These are phyloP conservation scores for Ametastegia equiseti DNA, from an alignment of 2,888 invertebrate species.

Conservation along the genomic window DNA sequence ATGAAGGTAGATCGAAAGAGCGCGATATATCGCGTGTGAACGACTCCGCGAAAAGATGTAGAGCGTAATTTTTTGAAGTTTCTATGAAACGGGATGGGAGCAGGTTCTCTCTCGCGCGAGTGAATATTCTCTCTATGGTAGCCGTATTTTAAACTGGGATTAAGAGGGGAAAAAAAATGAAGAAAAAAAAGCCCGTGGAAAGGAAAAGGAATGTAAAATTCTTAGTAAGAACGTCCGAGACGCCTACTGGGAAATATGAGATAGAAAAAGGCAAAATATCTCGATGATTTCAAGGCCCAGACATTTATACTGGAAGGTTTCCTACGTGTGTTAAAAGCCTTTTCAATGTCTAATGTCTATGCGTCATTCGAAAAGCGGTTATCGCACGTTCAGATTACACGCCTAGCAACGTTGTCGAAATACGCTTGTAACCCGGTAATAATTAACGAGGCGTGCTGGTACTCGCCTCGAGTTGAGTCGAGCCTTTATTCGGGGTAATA, in stretches of 20 bases:
- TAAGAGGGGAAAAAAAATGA: background rate
- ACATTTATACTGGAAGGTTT: conserved; percentile 64
- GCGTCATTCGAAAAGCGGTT: conserved; percentile 62
- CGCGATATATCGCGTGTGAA: conserved; percentile 24
- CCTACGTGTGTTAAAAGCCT: conserved; percentile 65
- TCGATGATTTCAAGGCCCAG: conserved; percentile 61
- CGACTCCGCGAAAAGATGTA: conserved; percentile 25
- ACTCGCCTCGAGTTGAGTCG: too few species aligned
- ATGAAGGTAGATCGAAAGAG: background rate
- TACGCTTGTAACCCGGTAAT: background rate
- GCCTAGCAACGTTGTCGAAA: conserved; percentile 68
- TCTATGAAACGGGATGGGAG: background rate
- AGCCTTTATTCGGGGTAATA: conserved; percentile 20
- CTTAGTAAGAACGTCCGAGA: background rate
- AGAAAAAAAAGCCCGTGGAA: background rate
- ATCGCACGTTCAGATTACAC: conserved; percentile 60
- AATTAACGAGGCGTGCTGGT: conserved; percentile 2
- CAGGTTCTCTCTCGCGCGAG: background rate
- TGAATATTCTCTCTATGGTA: background rate
- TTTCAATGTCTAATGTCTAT: conserved; percentile 56
- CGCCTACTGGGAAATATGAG: background rate
- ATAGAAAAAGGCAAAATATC: conserved; percentile 23
- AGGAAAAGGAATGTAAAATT: too few species aligned
- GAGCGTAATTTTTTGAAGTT: conserved; percentile 30
- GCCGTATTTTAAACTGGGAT: background rate